These are phyloP conservation scores for Empis livida DNA, from an alignment of 2,888 invertebrate species.

Conservation along the genomic window DNA sequence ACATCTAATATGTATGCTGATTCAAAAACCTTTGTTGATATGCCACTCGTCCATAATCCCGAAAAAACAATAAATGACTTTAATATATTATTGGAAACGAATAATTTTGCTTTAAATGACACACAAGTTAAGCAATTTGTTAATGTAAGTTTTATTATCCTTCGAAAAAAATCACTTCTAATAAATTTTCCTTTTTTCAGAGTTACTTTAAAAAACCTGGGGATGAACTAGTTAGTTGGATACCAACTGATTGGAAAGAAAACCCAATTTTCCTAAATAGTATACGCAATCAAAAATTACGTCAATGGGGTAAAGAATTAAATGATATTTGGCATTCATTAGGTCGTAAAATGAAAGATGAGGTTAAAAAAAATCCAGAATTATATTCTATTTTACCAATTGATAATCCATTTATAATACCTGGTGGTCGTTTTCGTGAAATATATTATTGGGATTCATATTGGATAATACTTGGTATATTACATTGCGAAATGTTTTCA, in stretches of 20 bases:
- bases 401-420: slow-evolving; percentile 66
- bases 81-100: slow-evolving; percentile 40
- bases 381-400: slow-evolving; percentile 73
- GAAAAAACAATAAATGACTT: slow-evolving; percentile 48
- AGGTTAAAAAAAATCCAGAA: slow-evolving; percentile 48
- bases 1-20: slow-evolving; percentile 61
- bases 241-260: slow-evolving; percentile 55
- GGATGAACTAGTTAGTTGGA: slow-evolving; percentile 54
- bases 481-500: slow-evolving; percentile 62
- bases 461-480: slow-evolving; percentile 73
- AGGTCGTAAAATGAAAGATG: slow-evolving; percentile 55
- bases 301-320: slow-evolving; percentile 53
- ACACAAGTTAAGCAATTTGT: slow-evolving; percentile 22
- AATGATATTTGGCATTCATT: slow-evolving; percentile 56
- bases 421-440: slow-evolving; percentile 73
- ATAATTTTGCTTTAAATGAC: too few relatives aligned
- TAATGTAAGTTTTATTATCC: slow-evolving; percentile 7
- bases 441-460: slow-evolving; percentile 89
- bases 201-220: slow-evolving; percentile 46
- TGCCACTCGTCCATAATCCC: slow-evolving; percentile 55
- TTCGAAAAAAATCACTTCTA: neutral
- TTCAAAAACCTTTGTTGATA: slow-evolving; percentile 77
- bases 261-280: slow-evolving; percentile 52
- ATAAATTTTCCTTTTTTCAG: slow-evolving; percentile 8
- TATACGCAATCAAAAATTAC: slow-evolving; percentile 51